Evolutionary conservation across 92 coral and sea anemone genomes (phyloP).

Genomic region (Blastomussa wellsi): DNA sequence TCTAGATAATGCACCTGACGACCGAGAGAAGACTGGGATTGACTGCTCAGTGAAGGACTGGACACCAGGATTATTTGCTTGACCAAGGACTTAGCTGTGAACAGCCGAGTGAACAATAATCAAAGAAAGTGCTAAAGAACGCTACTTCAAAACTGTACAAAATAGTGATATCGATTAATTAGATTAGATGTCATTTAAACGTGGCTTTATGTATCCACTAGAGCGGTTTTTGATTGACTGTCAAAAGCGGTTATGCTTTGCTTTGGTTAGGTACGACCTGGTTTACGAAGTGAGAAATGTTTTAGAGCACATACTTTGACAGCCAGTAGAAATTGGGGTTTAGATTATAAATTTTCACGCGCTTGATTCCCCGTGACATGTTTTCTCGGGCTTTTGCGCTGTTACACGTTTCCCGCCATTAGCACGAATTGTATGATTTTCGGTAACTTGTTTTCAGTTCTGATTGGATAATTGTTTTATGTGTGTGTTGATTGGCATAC

Average conservation of each 20-base stretch:
- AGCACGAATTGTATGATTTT: not conserved
- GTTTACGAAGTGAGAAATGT: not conserved
- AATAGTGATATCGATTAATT: not conserved
- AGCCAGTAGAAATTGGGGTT: too few relatives aligned
- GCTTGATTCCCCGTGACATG: not conserved
- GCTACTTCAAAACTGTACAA: not conserved
- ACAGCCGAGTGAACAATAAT: not conserved
- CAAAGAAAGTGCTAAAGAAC: not conserved
- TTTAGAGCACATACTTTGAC: not conserved
- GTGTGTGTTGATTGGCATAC: not conserved
- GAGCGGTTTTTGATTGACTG: not conserved
- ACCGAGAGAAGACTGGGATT: not conserved
- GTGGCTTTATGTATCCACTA: not conserved
- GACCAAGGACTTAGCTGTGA: not conserved
- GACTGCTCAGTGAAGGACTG: not conserved
- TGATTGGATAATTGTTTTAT: not conserved
- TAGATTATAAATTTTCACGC: not conserved
- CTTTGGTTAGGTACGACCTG: not conserved
- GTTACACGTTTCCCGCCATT: not conserved
- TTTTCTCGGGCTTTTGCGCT: too few relatives aligned
- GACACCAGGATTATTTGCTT: conserved; percentile 4
- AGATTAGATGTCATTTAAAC: not conserved
- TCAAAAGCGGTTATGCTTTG: not conserved
- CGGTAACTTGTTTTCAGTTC: not conserved
- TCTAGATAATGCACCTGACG: conserved; percentile 35